Conservation (phyloP, 2,797 vertebrate species). For the Catamblyrhynchus diadema region DNA sequence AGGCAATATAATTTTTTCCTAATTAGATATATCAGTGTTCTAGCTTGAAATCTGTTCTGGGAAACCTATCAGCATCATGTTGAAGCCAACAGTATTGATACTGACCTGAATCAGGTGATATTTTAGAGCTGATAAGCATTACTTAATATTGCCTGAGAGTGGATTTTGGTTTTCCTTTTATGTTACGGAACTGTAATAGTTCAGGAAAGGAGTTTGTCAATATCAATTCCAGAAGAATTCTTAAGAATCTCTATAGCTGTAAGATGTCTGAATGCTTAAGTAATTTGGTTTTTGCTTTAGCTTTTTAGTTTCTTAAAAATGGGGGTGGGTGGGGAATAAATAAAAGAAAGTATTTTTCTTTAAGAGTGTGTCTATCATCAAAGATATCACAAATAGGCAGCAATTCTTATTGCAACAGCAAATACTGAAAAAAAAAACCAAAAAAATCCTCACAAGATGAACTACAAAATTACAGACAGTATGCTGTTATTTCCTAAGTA, state of each 20-base stretch:
- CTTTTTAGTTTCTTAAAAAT: not conserved
- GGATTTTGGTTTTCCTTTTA: conserved; percentile 5
- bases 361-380: not conserved
- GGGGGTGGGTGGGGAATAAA: accelerated
- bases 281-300: not conserved
- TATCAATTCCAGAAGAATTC: not conserved
- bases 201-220: not conserved
- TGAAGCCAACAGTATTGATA: not conserved
- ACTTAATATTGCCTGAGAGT: not conserved
- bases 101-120: not conserved
- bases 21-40: not conserved
- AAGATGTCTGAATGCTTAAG: not conserved
- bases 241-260: not conserved
- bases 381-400: not conserved
- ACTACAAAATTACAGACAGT: not conserved
- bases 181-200: not conserved
- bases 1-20: not conserved
- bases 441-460: not conserved
- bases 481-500: not conserved
- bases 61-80: not conserved
- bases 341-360: not conserved
- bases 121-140: not conserved
- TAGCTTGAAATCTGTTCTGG: not conserved
- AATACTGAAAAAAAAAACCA: not conserved
- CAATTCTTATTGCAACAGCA: not conserved